phyloP scores from a whole-genome alignment of 2,888 invertebrate species.

The Nysson spinosus region DNA sequence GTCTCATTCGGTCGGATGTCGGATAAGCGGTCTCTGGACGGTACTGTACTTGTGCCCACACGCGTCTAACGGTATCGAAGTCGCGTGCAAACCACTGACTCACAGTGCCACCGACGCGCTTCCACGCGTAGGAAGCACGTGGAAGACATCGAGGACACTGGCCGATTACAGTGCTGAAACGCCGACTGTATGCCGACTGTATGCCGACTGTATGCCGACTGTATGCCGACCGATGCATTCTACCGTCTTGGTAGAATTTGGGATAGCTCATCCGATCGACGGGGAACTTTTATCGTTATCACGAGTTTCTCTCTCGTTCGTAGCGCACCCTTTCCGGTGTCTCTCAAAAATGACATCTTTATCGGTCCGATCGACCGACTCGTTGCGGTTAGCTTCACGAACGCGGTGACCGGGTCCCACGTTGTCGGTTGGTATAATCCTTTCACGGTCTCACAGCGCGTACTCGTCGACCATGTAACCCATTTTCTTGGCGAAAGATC shows the following conservation, averaged over 20 bases:
- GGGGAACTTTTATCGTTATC: too few species aligned
- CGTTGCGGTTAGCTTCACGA: background rate
- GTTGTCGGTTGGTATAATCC: slow-evolving; percentile 22
- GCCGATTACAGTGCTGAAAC: slow-evolving; percentile 41
- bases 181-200: too few species aligned
- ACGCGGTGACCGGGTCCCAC: background rate
- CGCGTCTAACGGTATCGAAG: slow-evolving; percentile 64
- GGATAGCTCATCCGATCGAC: too few species aligned
- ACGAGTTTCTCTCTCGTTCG: too few species aligned
- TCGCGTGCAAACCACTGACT: slow-evolving; percentile 69
- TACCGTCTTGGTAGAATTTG: too few species aligned
- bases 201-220: too few species aligned
- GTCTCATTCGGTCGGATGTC: too few species aligned
- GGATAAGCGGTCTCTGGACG: too few species aligned
- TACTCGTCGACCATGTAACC: slow-evolving; percentile 58
- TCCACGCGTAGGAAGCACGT: slow-evolving; percentile 53
- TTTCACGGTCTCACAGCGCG: slow-evolving; percentile 22
- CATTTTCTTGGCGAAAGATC: slow-evolving; percentile 48
- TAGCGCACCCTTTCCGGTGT: too few species aligned
- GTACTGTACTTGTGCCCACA: slow-evolving; percentile 43
- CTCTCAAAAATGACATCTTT: too few species aligned
- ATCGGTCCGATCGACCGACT: background rate
- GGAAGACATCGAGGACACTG: slow-evolving; percentile 10
- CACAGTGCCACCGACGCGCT: slow-evolving; percentile 54
- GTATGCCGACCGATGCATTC: too few species aligned